Evolutionary conservation across 2,113 vertebrate genomes (phyloP).

Genomic region (Oostethus manadensis): DNA sequence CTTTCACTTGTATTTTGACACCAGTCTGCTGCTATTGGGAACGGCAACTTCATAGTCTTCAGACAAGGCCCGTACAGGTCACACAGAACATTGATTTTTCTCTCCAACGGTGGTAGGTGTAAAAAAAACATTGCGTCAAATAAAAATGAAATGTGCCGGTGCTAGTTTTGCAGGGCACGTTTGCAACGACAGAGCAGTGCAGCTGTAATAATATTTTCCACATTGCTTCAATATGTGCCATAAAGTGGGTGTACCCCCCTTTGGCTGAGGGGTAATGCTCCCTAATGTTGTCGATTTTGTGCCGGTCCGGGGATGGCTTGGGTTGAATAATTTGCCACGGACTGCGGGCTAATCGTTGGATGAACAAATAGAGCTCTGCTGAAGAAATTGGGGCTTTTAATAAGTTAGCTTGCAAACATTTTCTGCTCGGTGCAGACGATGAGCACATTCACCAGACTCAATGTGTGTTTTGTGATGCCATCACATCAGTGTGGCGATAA

Average conservation of each 20-base stretch:
- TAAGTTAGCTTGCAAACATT: neutral
- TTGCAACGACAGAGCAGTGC: neutral
- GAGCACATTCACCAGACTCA: too few species aligned
- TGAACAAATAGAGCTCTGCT: neutral
- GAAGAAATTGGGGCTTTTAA: neutral
- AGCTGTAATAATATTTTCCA: neutral
- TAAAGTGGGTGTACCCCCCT: neutral
- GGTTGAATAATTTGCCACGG: conserved; percentile 1
- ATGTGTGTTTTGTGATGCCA: too few species aligned
- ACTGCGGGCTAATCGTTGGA: neutral
- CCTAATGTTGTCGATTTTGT: neutral
- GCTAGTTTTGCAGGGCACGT: neutral
- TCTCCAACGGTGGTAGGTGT: too few species aligned
- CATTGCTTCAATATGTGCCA: neutral
- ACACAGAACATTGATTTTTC: too few species aligned
- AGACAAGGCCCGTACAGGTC: too few species aligned
- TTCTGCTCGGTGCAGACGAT: neutral
- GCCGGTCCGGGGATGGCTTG: neutral
- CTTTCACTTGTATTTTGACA: neutral
- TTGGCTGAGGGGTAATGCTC: neutral
- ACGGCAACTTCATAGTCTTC: neutral
- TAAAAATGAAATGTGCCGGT: neutral
- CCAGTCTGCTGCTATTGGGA: neutral
- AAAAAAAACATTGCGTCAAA: too few species aligned
- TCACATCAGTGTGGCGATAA: too few species aligned